Conservation (phyloP, 2,888 invertebrate genomes). For the Tipula confusa region DNA sequence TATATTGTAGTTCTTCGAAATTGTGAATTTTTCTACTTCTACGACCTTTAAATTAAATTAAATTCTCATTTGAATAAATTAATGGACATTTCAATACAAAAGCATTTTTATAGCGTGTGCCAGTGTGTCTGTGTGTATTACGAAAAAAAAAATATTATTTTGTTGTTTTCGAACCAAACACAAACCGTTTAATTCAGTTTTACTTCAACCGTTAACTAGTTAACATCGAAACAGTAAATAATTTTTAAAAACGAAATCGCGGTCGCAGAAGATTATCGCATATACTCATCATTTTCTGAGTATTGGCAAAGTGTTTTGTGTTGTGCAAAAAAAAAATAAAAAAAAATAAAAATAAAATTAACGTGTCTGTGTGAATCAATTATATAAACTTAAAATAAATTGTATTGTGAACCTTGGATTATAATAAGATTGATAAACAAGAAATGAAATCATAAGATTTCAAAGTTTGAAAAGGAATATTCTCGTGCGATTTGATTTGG, state of each 20-base stretch:
- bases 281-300: background rate
- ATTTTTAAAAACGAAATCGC: background rate
- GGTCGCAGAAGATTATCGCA: background rate
- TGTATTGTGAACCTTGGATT: slow-evolving; percentile 15
- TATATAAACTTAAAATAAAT: background rate
- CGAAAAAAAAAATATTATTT: background rate
- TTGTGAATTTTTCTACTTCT: background rate
- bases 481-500: background rate
- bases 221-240: background rate
- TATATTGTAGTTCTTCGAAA: background rate
- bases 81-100: background rate
- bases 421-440: background rate
- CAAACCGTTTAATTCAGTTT: background rate
- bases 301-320: background rate
- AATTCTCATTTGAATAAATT: background rate
- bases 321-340: too few relatives aligned
- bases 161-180: slow-evolving; percentile 21
- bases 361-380: background rate
- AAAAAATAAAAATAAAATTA: too few relatives aligned
- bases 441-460: background rate
- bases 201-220: background rate
- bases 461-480: background rate
- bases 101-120: background rate
- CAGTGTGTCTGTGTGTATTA: background rate
- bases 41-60: background rate